These are phyloP conservation scores for Penelope pileata DNA, from an alignment of 2,113 vertebrate genomes.

Conservation along the genomic window DNA sequence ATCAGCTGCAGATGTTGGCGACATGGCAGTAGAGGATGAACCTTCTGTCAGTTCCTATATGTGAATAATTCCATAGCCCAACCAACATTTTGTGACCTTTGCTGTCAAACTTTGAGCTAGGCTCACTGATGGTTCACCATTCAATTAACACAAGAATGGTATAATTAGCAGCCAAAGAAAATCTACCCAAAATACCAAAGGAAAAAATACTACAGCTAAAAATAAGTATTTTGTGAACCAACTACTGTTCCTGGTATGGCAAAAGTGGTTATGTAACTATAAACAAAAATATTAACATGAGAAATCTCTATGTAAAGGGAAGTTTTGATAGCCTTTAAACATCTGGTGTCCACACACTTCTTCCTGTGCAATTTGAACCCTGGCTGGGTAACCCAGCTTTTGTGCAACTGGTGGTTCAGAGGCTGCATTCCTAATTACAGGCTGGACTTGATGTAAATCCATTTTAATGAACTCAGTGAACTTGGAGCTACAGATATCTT, in stretches of 20 bases:
- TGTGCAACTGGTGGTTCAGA: conserved; percentile 58
- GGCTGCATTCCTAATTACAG: conserved; percentile 62
- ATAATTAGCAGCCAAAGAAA: background rate
- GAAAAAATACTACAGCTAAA: conserved; percentile 25
- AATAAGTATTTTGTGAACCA: conserved; percentile 35
- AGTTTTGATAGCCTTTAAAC: conserved; percentile 56
- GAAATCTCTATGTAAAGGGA: conserved; percentile 1
- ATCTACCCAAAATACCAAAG: background rate
- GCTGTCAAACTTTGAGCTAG: background rate
- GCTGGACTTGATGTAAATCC: conserved; percentile 28
- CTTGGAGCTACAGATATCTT: background rate
- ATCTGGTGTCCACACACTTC: conserved; percentile 52
- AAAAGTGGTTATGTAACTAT: conserved; percentile 54
- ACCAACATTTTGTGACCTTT: background rate
- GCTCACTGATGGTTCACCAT: background rate
- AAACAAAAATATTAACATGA: conserved; percentile 56
- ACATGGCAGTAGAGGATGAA: too few relatives aligned
- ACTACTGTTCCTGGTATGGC: conserved; percentile 30
- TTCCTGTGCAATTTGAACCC: conserved; percentile 65
- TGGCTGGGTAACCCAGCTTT: conserved; percentile 53
- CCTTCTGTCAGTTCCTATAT: background rate
- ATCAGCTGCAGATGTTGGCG: too few relatives aligned
- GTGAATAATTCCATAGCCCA: background rate
- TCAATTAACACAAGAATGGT: background rate
- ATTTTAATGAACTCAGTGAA: conserved; percentile 36